Percentiles rank a stretch among this genome's conserved stretches.
These are phyloP conservation scores for Daphoenositta chrysoptera DNA, from an alignment of 2,113 vertebrate species.

Conservation along the genomic window DNA sequence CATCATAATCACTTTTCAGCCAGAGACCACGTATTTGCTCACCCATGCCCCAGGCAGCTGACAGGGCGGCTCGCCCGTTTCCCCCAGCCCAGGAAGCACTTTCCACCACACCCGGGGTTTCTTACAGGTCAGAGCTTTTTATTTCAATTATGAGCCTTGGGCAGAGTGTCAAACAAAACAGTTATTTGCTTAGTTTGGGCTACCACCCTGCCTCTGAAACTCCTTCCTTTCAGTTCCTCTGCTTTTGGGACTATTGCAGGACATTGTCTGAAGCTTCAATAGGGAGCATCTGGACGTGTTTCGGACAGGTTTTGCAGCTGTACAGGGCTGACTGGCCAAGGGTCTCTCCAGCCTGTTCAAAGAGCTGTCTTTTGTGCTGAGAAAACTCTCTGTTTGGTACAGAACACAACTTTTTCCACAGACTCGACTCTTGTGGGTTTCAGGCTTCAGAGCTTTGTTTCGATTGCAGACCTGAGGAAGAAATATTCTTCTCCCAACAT, in stretches of 20 bases:
- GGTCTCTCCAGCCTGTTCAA: background rate
- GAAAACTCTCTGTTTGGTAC: background rate
- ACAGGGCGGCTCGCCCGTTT: background rate
- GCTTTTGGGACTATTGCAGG: background rate
- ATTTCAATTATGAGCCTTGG: constrained; percentile 33
- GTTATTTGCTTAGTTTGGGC: constrained; percentile 14
- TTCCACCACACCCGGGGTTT: constrained; percentile 44
- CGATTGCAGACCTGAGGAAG: background rate
- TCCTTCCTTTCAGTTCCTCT: background rate
- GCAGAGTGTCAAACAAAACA: constrained; percentile 55
- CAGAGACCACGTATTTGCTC: background rate
- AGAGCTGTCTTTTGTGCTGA: background rate
- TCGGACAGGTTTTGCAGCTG: background rate
- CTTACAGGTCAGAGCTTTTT: constrained; percentile 34
- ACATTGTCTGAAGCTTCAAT: background rate
- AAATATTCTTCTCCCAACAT: background rate
- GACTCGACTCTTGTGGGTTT: background rate
- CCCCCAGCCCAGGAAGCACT: constrained; percentile 43
- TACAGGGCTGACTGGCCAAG: background rate
- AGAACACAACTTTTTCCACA: background rate
- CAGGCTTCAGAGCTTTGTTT: background rate
- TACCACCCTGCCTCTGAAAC: background rate
- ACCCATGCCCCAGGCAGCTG: background rate
- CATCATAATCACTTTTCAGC: background rate
- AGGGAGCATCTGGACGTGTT: background rate